Percentiles rank a stretch among this genome's conserved stretches.
Conservation (phyloP, 2,888 invertebrate genomes). For the Drosophila pseudotalamancana region DNA sequence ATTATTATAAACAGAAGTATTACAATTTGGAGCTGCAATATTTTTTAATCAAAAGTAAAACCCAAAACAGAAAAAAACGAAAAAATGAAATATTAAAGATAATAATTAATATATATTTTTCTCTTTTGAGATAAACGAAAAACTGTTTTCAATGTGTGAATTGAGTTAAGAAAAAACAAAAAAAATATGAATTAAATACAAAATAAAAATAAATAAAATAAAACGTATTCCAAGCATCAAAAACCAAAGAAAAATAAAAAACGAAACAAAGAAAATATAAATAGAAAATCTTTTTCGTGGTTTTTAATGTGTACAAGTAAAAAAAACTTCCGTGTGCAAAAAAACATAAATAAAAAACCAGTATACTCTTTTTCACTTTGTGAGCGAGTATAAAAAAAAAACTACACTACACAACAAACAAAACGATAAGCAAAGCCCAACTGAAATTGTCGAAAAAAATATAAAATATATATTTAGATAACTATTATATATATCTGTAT, state of each 20-base stretch:
- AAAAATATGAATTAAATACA: constrained; percentile 10
- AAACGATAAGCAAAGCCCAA: constrained; percentile 76
- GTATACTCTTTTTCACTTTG: constrained; percentile 3
- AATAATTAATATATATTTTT: constrained; percentile 80
- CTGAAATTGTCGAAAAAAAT: constrained; percentile 74
- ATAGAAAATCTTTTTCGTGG: constrained; percentile 43
- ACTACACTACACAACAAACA: constrained; percentile 36
- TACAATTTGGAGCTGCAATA: constrained; percentile 79
- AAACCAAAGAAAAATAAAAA: constrained; percentile 61
- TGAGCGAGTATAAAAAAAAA: constrained; percentile 8
- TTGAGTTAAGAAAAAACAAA: constrained; percentile 63
- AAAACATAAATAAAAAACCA: constrained; percentile 21
- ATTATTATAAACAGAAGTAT: constrained; percentile 62
- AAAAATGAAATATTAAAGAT: constrained; percentile 59
- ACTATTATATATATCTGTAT: constrained; percentile 72
- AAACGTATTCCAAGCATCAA: constrained; percentile 72
- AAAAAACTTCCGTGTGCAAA: constrained; percentile 72
- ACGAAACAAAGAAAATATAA: constrained; percentile 33
- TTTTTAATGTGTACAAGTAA: constrained; percentile 72
- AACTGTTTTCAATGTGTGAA: constrained; percentile 76
- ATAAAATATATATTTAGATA: constrained; percentile 76
- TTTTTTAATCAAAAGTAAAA: constrained; percentile 74
- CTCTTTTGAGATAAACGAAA: constrained; percentile 79
- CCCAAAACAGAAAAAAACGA: constrained; percentile 20
- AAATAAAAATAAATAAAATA: constrained; percentile 22